Evolutionary conservation across 2,888 invertebrate species (phyloP).

Genomic region (Strigamia crassipes): DNA sequence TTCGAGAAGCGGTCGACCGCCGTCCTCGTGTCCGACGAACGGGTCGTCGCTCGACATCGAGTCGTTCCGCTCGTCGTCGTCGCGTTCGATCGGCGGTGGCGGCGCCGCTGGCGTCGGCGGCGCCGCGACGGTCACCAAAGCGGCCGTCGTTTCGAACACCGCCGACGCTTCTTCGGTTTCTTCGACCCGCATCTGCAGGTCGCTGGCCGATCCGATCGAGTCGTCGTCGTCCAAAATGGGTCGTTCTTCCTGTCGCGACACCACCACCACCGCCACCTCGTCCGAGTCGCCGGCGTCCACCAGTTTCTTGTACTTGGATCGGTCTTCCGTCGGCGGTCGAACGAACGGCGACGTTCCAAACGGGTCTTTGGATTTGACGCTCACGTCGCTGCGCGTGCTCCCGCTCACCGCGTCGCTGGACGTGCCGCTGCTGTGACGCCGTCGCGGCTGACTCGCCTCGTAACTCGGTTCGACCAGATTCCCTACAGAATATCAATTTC

Average conservation of each 20-base stretch:
- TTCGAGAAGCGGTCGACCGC: conserved; percentile 73
- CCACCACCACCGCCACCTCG: too few relatives aligned
- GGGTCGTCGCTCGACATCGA: conserved; percentile 52
- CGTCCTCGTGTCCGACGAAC: conserved; percentile 75
- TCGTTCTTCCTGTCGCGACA: neutral
- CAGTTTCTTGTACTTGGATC: conserved; percentile 77
- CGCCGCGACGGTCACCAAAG: too few relatives aligned
- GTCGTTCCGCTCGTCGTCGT: conserved; percentile 26
- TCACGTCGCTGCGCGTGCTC: conserved; percentile 48
- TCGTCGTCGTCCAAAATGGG: conserved; percentile 59
- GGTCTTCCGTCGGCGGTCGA: conserved; percentile 68
- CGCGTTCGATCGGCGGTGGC: too few relatives aligned
- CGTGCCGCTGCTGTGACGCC: conserved; percentile 49
- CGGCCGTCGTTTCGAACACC: neutral
- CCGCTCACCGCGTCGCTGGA: conserved; percentile 47
- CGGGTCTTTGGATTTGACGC: conserved; percentile 48
- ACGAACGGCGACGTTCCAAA: conserved; percentile 48
- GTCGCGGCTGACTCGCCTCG: neutral
- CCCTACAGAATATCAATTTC: too few relatives aligned
- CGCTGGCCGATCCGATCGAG: conserved; percentile 74
- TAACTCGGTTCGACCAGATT: neutral
- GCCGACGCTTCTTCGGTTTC: conserved; percentile 57
- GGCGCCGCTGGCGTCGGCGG: too few relatives aligned
- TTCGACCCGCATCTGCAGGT: conserved; percentile 66
- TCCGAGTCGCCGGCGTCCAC: conserved; percentile 56